phyloP scores from a whole-genome alignment of 2,113 vertebrate species.

The Phycodurus eques region DNA sequence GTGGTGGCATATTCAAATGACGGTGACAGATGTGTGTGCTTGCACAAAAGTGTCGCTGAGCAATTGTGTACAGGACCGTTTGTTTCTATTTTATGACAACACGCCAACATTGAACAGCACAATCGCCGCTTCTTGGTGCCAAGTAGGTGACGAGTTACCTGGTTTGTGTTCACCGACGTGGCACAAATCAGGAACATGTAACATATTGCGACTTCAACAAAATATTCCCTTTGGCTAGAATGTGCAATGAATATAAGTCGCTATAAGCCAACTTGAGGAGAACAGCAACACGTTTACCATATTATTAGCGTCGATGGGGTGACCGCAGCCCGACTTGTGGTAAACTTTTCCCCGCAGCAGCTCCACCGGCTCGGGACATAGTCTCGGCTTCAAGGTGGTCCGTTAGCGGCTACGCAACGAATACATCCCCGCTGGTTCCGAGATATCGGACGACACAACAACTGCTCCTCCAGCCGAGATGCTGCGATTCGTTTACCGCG shows the following conservation, averaged over 20 bases:
- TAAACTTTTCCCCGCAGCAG: slow-evolving; percentile 2
- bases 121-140: neutral
- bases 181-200: neutral
- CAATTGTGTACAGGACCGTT: neutral
- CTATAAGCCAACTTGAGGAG: neutral
- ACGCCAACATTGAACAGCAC: neutral
- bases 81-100: neutral
- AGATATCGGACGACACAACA: neutral
- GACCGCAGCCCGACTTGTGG: neutral
- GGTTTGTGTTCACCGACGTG: neutral
- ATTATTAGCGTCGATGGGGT: neutral
- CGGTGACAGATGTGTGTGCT: neutral
- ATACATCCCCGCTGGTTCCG: neutral
- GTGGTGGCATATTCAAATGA: neutral
- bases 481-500: neutral
- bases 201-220: neutral
- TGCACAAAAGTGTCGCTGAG: neutral
- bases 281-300: slow-evolving; percentile 1
- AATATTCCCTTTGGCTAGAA: neutral
- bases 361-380: neutral
- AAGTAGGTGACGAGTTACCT: neutral
- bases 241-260: neutral
- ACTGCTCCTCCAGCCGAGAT: neutral
- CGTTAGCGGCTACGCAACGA: neutral
- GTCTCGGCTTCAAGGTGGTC: neutral